These are phyloP conservation scores for Ypsolopha scabrella DNA, from an alignment of 2,888 invertebrate species.

Conservation along the genomic window DNA sequence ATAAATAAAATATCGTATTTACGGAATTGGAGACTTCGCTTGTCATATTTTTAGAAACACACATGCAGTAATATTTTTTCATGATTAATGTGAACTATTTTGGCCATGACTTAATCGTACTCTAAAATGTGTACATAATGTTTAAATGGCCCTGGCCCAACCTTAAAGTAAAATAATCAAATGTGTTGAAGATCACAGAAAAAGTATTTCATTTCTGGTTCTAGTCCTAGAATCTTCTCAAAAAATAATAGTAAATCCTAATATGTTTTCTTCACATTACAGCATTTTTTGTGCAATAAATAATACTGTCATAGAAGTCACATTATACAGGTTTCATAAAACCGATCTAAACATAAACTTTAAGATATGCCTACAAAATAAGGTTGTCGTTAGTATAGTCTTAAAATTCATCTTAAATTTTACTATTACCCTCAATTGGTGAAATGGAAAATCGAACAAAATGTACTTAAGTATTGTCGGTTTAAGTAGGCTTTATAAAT, in stretches of 20 bases:
- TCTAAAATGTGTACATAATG: too few species aligned
- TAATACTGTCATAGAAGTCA: too few species aligned
- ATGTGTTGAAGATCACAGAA: too few species aligned
- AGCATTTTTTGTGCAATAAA: too few species aligned
- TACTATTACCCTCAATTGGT: conserved; percentile 31
- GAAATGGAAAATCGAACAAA: conserved; percentile 59
- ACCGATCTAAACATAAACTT: neutral
- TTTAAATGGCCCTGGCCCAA: too few species aligned
- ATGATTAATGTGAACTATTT: too few species aligned
- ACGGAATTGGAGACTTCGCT: conserved; percentile 44
- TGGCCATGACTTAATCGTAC: too few species aligned
- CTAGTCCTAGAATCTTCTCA: conserved; percentile 15
- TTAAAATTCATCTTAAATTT: conserved; percentile 41
- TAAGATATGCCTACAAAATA: conserved; percentile 44
- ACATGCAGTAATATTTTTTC: neutral
- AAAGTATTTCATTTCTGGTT: neutral
- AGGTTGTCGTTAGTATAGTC: conserved; percentile 57
- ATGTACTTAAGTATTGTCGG: conserved; percentile 67
- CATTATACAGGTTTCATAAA: too few species aligned
- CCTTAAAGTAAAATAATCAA: too few species aligned
- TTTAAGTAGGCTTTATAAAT: conserved; percentile 69
- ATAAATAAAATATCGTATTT: conserved; percentile 45
- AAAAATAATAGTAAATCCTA: too few species aligned
- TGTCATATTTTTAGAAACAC: conserved; percentile 28
- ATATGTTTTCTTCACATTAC: too few species aligned